phyloP scores from a whole-genome alignment of 2,113 vertebrate genomes.

The Suncus etruscus region DNA sequence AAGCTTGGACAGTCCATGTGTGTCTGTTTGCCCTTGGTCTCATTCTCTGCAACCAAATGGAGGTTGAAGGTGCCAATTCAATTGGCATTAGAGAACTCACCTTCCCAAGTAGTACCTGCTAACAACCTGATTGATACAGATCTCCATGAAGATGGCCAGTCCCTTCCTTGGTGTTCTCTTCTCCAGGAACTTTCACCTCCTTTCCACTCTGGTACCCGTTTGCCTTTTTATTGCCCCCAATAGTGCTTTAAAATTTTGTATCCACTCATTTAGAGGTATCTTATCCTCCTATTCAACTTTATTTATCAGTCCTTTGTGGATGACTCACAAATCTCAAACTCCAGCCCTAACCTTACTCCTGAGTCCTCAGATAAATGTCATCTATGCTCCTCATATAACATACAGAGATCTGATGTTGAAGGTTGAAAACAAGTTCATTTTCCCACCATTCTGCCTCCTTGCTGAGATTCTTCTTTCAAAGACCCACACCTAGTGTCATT shows the following conservation, averaged over 20 bases:
- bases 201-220: background rate
- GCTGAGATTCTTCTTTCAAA: background rate
- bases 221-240: background rate
- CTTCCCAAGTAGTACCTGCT: constrained; percentile 24
- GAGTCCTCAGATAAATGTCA: constrained; percentile 20
- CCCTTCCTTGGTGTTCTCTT: constrained; percentile 38
- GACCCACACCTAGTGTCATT: background rate
- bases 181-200: background rate
- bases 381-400: background rate
- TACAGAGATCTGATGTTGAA: constrained; percentile 30
- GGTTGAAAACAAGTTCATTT: constrained; percentile 34
- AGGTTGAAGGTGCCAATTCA: no score
- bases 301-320: constrained; percentile 35
- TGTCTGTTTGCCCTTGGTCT: no score
- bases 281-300: constrained; percentile 57
- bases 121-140: background rate
- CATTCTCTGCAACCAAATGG: no score
- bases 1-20: no score
- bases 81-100: background rate
- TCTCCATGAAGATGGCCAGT: background rate
- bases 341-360: constrained; percentile 17
- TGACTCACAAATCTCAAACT: constrained; percentile 55
- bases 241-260: constrained; percentile 4
- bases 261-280: constrained; percentile 13
- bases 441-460: background rate